Evolutionary conservation across 2,797 vertebrate genomes (phyloP).

Genomic region (Todus mexicanus): DNA sequence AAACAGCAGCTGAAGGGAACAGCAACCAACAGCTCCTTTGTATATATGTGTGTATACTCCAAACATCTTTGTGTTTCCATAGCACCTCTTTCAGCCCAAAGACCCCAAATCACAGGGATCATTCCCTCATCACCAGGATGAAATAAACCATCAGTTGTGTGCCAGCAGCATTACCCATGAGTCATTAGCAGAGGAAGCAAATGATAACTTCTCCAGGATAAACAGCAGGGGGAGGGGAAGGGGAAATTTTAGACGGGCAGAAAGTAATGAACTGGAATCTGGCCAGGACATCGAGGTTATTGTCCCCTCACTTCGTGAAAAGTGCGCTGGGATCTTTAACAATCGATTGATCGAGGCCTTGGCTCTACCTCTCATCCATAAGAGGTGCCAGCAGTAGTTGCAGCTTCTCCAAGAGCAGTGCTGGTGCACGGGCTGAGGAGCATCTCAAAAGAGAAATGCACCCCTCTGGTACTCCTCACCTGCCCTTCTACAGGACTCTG

Average conservation of each 20-base stretch:
- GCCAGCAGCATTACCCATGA: slow-evolving; percentile 31
- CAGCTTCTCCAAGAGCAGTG: neutral
- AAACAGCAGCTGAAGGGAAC: neutral
- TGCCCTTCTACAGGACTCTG: neutral
- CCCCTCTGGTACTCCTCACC: neutral
- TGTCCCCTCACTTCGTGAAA: neutral
- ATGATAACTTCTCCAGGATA: slow-evolving; percentile 18
- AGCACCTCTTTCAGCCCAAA: slow-evolving; percentile 36
- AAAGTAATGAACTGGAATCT: slow-evolving; percentile 54
- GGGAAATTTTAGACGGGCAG: slow-evolving; percentile 8
- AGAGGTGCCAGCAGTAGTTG: neutral
- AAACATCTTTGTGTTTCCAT: slow-evolving; percentile 30
- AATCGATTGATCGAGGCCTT: neutral
- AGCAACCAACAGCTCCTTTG: neutral
- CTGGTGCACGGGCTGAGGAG: neutral
- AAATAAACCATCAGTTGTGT: slow-evolving; percentile 30
- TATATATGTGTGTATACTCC: neutral
- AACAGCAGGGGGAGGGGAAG: neutral
- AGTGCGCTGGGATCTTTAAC: slow-evolving; percentile 15
- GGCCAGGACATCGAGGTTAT: slow-evolving; percentile 33
- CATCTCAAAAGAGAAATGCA: neutral
- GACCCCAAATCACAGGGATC: slow-evolving; percentile 33
- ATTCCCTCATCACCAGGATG: slow-evolving; percentile 26
- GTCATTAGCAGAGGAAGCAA: slow-evolving; percentile 8
- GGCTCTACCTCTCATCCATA: neutral